These are phyloP conservation scores for Campaea margaritaria DNA, from an alignment of 2,888 invertebrate species.

Conservation along the genomic window DNA sequence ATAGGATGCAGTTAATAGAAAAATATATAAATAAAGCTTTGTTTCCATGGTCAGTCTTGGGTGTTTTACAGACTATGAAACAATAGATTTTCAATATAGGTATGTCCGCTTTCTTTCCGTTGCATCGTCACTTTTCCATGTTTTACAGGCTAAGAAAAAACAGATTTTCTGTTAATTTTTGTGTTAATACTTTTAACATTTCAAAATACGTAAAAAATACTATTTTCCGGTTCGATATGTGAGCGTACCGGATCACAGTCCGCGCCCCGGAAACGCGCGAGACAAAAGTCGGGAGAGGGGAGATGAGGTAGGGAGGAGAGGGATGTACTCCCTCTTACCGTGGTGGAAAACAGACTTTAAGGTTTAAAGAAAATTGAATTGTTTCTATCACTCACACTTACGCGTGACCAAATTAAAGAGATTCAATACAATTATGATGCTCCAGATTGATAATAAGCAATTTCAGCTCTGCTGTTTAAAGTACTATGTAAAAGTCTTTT, in stretches of 20 bases:
- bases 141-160: not conserved
- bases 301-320: not conserved
- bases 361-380: not conserved
- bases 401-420: not conserved
- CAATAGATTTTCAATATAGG: too few species aligned
- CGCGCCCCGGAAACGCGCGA: constrained; percentile 40
- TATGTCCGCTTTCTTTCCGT: too few species aligned
- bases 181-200: constrained; percentile 8
- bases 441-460: too few species aligned
- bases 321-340: constrained; percentile 3
- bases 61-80: too few species aligned
- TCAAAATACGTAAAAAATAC: constrained; percentile 29
- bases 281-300: constrained; percentile 34
- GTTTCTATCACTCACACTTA: not conserved
- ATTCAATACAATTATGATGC: too few species aligned
- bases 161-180: not conserved
- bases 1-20: too few species aligned
- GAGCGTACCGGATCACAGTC: constrained; percentile 26
- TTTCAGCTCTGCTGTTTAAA: too few species aligned
- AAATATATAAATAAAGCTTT: too few species aligned
- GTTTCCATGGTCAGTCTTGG: too few species aligned
- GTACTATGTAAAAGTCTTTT: too few species aligned
- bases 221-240: constrained; percentile 29
- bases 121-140: too few species aligned
- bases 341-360: constrained; percentile 9